Base-by-base conservation (phyloP, 2,113 vertebrate genomes). In the Muntiacus muntjak region DNA sequence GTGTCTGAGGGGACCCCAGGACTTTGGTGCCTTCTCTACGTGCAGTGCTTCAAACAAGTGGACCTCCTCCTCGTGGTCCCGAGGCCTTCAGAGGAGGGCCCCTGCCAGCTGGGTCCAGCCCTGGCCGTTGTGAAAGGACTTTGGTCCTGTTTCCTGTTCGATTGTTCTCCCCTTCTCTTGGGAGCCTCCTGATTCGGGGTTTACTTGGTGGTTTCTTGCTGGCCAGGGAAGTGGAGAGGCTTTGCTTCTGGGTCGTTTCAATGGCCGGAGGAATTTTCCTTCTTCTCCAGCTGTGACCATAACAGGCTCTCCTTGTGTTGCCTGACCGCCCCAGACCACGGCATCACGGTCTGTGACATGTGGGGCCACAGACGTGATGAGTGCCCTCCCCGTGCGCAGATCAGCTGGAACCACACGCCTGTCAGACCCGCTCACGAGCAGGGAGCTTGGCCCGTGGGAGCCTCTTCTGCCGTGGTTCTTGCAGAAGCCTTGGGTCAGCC, bases 201-300 rank as follows among this genome's bases (percentile, higher is more conserved):
- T 94, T 16, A 7, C 30, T 64, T 58, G 78, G n/a, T 82, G 78
- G 30, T 55, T 87, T 10, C 33, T 55, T 12, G 1, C 57, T 40
- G 79, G 19, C 43, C 58, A 14, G 30, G 52, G 14, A 74, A 30
- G 50, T 36, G 3, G 64, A 67, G 16, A 86, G 30, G 88, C 43
- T 94, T 0, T 87, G 52, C 81, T 94, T 79, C 67, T 58, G 64
- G 25, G 33, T 58, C 50, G 2, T 90, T 71, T 83, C 47, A 30
- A 16, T 88, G 54, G 36, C 52, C 36, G 9, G 57, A 47, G 33
- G 15, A 89, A 57, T 89, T 89, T 47, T 78, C 62, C 87, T 78
- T 85, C 43, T 95, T 87, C 91, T 83, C 21, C 81, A 64, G 54
- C 67, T 91, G 8, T 62, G 74, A 17, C n/a, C 67, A 17, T 64